Base-by-base conservation (phyloP, 1,140 invertebrate genomes). In the Ooceraea biroi region DNA sequence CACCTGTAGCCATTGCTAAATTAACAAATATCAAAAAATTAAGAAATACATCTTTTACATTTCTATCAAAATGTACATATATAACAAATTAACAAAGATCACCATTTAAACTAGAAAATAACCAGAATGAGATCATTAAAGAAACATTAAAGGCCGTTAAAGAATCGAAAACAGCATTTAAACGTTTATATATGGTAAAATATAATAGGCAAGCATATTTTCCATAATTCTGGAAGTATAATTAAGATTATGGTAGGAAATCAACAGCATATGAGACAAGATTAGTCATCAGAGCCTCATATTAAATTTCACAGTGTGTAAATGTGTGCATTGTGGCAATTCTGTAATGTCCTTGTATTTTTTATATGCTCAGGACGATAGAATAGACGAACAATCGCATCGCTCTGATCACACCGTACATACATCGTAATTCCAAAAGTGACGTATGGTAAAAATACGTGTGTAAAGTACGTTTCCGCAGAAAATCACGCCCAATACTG, bases 1-100 rank as follows among this genome's bases (percentile, higher is more conserved):
- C 93, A 77, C 94, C 93, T 76, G 91, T 85, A 85, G 94, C 93
- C 94, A 94, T 94, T 80, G 72, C 60, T 88, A 84, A 74, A 80
- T 73, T 55, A 14, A 86, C 3, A 50, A n/a, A 72, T 19, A 77
- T n/a, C 19, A 77, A 36, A 2, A 36, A 36, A 36, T 36, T 36
- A 36, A 3, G 48, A n/a, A n/a, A n/a, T n/a, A n/a, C n/a, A n/a
- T n/a, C n/a, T n/a, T n/a, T n/a, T n/a, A n/a, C n/a, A n/a, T n/a
- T n/a, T n/a, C n/a, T n/a, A n/a, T n/a, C n/a, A n/a, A n/a, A n/a
- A n/a, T 3, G 36, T 48, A 36, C 19, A 36, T 10, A 55, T 8
- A 46, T 25, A 36, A 17, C 57, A 27, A n/a, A 61, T 61, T n/a
- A 12, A 36, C 36, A 7, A 36, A 36, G 36, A 36, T 36, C 36